phyloP scores from a whole-genome alignment of 2,888 invertebrate species.

The Deladenus siricidicola region DNA sequence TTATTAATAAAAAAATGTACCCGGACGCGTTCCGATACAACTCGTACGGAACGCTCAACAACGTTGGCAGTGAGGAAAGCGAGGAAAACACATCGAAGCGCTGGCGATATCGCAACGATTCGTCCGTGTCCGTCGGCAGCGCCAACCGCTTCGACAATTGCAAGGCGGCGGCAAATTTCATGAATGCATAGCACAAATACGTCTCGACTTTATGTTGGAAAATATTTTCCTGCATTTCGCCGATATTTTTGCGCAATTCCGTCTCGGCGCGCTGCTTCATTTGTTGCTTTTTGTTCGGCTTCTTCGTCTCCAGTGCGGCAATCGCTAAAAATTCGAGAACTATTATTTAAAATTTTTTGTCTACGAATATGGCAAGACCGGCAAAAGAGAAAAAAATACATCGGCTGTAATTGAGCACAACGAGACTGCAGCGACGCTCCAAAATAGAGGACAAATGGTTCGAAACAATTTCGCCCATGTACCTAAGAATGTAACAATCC shows the following conservation, averaged over 20 bases:
- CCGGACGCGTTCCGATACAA: background rate
- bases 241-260: background rate
- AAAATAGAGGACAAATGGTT: slow-evolving; percentile 9
- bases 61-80: background rate
- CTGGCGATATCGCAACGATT: background rate
- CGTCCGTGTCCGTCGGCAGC: background rate
- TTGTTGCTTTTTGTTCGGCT: slow-evolving; percentile 1
- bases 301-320: slow-evolving; percentile 2
- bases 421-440: slow-evolving; percentile 8
- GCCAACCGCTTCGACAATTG: background rate
- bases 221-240: background rate
- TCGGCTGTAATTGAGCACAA: slow-evolving; percentile 13
- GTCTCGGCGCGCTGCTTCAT: background rate
- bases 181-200: background rate
- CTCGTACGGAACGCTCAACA: slow-evolving; percentile 4
- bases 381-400: background rate
- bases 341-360: background rate
- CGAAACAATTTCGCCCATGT: slow-evolving; percentile 14
- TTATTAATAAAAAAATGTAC: background rate
- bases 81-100: background rate
- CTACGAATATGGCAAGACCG: background rate
- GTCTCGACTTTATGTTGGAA: background rate
- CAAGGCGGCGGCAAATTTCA: background rate
- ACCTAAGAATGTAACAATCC: too few relatives aligned
- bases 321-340: background rate